phyloP scores from a whole-genome alignment of 2,888 invertebrate species.

The Volucella zonaria region DNA sequence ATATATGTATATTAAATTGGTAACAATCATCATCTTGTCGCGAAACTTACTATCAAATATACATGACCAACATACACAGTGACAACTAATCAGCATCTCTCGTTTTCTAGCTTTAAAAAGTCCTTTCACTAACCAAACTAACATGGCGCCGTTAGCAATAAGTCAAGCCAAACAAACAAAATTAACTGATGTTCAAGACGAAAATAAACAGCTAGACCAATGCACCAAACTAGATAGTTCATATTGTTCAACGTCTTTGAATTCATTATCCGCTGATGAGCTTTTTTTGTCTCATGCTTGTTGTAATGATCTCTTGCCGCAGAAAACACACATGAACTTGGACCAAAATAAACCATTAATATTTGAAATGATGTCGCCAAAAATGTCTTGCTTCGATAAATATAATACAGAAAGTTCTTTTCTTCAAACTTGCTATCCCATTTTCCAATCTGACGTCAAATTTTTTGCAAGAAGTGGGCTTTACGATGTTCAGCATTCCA shows the following conservation, averaged over 20 bases:
- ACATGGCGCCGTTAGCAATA: constrained; percentile 25
- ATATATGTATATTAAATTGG: not conserved
- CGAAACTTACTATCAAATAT: not conserved
- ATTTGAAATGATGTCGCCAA: constrained; percentile 15
- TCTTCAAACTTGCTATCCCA: constrained; percentile 13
- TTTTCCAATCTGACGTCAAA: constrained; percentile 3
- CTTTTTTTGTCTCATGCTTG: not conserved
- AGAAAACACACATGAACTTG: constrained; percentile 13
- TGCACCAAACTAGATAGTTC: not conserved
- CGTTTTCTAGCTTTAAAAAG: constrained; percentile 62
- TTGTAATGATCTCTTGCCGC: constrained; percentile 13
- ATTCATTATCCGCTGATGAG: constrained; percentile 33
- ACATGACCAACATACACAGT: not conserved
- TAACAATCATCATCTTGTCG: constrained; percentile 3
- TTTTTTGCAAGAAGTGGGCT: not conserved
- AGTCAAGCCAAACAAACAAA: constrained; percentile 23
- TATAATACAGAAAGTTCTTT: not conserved
- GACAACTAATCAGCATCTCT: constrained; percentile 47
- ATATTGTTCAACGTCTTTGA: not conserved
- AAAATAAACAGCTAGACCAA: not conserved
- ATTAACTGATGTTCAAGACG: constrained; percentile 63
- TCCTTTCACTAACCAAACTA: constrained; percentile 29
- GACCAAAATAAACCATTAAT: not conserved
- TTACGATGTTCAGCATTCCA: not conserved
- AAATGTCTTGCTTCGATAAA: not conserved